phyloP scores from a whole-genome alignment of 1,140 invertebrate species.

The Aradophagus sp. region DNA sequence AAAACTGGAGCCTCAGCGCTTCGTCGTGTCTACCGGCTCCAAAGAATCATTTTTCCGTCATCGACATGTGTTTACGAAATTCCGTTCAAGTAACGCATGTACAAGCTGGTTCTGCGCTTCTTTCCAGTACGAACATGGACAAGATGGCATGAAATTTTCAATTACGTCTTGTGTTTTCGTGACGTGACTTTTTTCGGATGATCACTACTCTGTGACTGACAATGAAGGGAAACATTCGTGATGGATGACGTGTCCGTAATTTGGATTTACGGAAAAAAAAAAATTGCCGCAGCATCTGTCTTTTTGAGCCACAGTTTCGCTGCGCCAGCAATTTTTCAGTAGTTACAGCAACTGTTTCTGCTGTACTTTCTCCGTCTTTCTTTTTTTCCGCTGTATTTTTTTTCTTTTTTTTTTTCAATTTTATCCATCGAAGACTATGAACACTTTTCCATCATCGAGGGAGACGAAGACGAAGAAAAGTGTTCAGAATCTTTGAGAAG shows the following conservation, averaged over 20 bases:
- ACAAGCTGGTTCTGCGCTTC: slow-evolving; percentile 10
- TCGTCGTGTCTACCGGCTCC: slow-evolving; percentile 31
- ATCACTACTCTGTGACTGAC: slow-evolving; percentile 16
- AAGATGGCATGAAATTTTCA: slow-evolving; percentile 51
- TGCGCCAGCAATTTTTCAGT: too few relatives aligned
- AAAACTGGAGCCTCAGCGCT: slow-evolving; percentile 12
- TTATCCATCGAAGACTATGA: too few relatives aligned
- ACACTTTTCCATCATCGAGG: too few relatives aligned
- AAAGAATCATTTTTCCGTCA: slow-evolving; percentile 40
- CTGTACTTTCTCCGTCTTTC: too few relatives aligned
- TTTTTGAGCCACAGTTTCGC: too few relatives aligned
- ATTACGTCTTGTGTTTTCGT: slow-evolving; percentile 11
- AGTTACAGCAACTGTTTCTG: too few relatives aligned
- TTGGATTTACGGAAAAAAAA: too few relatives aligned
- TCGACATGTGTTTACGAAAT: slow-evolving; percentile 29
- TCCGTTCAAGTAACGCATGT: slow-evolving; percentile 4
- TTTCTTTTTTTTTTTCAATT: too few relatives aligned
- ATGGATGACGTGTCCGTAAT: slow-evolving; percentile 12
- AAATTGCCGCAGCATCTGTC: too few relatives aligned
- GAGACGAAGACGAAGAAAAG: background rate
- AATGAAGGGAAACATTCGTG: slow-evolving; percentile 27
- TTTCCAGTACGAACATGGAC: slow-evolving; percentile 28
- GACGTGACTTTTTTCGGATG: slow-evolving; percentile 9
- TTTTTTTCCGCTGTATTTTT: too few relatives aligned
- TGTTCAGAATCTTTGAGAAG: too few relatives aligned